Evolutionary conservation across 1,140 invertebrate species (phyloP), one percentile per base, ranked within the genome.

Genomic region (Drepana arcuata): DNA sequence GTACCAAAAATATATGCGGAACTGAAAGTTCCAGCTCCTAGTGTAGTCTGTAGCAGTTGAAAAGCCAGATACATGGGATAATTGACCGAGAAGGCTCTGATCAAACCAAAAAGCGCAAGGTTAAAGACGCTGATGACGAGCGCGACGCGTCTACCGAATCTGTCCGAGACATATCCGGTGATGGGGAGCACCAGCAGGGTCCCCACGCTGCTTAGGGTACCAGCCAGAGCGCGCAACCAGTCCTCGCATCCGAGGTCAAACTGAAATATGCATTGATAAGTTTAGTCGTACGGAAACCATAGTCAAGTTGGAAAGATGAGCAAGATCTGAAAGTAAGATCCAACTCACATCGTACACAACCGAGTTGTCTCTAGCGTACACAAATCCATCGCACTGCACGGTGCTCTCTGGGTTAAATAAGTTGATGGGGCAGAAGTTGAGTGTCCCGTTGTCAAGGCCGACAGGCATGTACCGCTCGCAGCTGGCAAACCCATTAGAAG

Each of bases 31-130:
- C 78, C 80, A 26, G 68, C 77, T 5, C 75, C 75, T 4, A 83
- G 79, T 1, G 87, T 86, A 10, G 85, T 80, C 48, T 91, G 90
- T 10, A 91, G 48, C 16, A 91, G 84, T 68, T 91, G 89, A 14
- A 91, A 84, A 1, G 84, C 45, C 4, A 82, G 11, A 45, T 92
- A 92, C 73, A 85, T 87, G 24, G 75, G 68, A 53, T 91, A 92
- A 64, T 85, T 89, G 5, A 87, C 83, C 2, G 89, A 86, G 52
- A 91, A 91, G 1, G 89, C 87, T 44, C 87, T 83, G 10, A 87
- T 82, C 11, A 92, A 52, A 1, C 90, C 90, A 10, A 88, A 72
- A 1, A 90, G 48, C 3, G 84, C 85, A 7, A 72, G 25, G 30
- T 72, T 78, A 30, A 66, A 62, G 3, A 69, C 88, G 30, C 89